A percentile compares a stretch with the other conserved stretches of the same genome.
Evolutionary conservation across 1,140 invertebrate genomes (phyloP).

Genomic region (Pomacea maculata): DNA sequence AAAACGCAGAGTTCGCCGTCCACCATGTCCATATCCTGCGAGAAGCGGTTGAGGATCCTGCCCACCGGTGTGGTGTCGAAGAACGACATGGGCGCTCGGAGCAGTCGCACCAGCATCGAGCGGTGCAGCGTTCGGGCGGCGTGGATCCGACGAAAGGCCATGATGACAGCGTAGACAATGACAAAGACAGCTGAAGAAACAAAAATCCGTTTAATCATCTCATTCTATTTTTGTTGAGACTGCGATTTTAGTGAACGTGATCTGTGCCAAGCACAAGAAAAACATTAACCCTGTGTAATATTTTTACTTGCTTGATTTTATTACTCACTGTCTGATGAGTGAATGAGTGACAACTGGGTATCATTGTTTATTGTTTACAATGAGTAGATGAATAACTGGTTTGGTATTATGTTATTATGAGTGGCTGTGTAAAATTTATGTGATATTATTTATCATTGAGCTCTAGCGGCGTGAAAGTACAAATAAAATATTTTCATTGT

Average conservation of each 20-base stretch:
- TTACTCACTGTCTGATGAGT: no score
- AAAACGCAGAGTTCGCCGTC: slow-evolving; percentile 57
- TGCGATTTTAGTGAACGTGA: background rate
- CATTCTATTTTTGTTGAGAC: background rate
- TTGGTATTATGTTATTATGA: no score
- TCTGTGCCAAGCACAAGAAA: no score
- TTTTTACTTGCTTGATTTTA: no score
- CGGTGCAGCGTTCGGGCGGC: slow-evolving; percentile 54
- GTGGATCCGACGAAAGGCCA: slow-evolving; percentile 59
- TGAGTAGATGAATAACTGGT: no score
- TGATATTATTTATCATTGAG: background rate
- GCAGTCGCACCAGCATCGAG: slow-evolving; percentile 73
- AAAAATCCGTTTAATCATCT: background rate
- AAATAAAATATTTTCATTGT: background rate
- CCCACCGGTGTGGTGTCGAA: slow-evolving; percentile 75
- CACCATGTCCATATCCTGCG: slow-evolving; percentile 68
- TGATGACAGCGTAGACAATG: slow-evolving; percentile 14
- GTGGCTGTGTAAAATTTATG: background rate
- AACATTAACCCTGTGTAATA: no score
- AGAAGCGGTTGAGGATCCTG: slow-evolving; percentile 73
- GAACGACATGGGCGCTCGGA: slow-evolving; percentile 69
- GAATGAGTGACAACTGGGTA: no score
- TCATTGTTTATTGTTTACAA: no score
- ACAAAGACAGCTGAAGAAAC: slow-evolving; percentile 22
- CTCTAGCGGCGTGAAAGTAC: background rate